Evolutionary conservation across 2,888 invertebrate species (phyloP).

Genomic region (Cataglyphis albicans): DNA sequence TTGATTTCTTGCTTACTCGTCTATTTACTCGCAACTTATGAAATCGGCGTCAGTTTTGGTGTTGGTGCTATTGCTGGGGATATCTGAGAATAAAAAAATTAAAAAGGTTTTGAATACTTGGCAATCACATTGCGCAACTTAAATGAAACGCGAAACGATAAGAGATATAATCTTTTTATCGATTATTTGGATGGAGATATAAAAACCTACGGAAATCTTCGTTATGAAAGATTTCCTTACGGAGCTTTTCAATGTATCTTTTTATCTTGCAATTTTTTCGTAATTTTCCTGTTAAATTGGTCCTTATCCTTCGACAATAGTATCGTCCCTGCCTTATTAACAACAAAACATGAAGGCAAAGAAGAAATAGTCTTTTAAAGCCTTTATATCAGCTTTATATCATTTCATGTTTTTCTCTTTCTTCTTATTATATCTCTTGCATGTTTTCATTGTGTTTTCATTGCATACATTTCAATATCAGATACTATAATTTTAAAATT

Average conservation of each 20-base stretch:
- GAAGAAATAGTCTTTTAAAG: neutral
- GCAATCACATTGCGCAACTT: neutral
- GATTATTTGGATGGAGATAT: neutral
- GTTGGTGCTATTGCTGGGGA: constrained; percentile 22
- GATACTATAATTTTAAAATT: constrained; percentile 1
- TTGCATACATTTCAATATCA: neutral
- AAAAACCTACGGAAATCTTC: neutral
- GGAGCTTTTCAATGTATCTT: constrained; percentile 5
- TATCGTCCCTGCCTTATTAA: constrained; percentile 64
- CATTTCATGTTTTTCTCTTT: constrained; percentile 1
- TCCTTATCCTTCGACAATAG: constrained; percentile 59
- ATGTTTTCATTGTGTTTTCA: neutral
- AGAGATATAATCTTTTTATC: neutral
- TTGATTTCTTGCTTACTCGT: constrained; percentile 5
- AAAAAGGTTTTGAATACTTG: constrained; percentile 5
- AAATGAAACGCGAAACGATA: neutral
- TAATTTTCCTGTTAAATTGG: constrained; percentile 61
- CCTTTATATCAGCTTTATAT: neutral
- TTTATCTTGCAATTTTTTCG: constrained; percentile 30
- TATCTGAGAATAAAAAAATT: neutral
- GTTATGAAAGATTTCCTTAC: neutral
- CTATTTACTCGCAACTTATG: constrained; percentile 7
- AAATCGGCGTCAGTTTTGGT: constrained; percentile 9
- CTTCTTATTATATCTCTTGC: neutral
- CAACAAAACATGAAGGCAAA: constrained; percentile 7